Evolutionary conservation across 30 jellyfish, hydroid and myxozoan genomes (phyloP), one percentile per base, ranked within the genome.

Genomic region (Hydractinia symbiolongicarpus): DNA sequence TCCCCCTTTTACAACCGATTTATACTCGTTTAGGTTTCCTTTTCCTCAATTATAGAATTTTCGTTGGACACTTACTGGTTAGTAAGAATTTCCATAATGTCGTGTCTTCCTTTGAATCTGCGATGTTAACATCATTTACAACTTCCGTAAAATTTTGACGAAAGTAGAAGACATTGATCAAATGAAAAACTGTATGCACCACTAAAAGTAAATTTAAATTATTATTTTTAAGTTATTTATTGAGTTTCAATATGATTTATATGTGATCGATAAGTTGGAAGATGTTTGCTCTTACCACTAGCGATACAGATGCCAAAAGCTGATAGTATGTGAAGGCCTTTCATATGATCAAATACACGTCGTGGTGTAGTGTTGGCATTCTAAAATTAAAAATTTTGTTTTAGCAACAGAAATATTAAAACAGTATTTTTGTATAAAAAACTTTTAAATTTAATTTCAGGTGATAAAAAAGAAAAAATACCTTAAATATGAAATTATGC

Each of bases 121-220:
- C 44, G 21, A 71, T 16, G 50, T 84, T 70, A 67, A 90, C 89
- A 54, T 81, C 81, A 4, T 71, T 84, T 16, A 51, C 61, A 13
- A 67, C 88, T 6, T 76, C 75, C 5, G 95, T 55, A 67, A 54
- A 86, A 50, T 86, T 71, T 7, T 72, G 19, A 81, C 81, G 85
- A 80, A 84, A 85, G 30, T 88, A 66, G 16, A 78, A 77, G 80
- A 90, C 68, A 72, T 90, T 90, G 54, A 82, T 94, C 21, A 81
- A 53, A 78, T 90, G 97, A 6, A 86, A 77, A 53, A 90, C 68
- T 9, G 96, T 53, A 77, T 90, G 97, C 16, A 76, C 62, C 8
- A 79, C 97, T 90, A 61, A n/a, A 82, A 76, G 15, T 57, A 64
- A 81, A 70, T 9, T 16, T 7, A 49, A 54, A 51, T 9, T 51